Conservation (phyloP, 2,888 invertebrate species). For the Hesperia comma region DNA sequence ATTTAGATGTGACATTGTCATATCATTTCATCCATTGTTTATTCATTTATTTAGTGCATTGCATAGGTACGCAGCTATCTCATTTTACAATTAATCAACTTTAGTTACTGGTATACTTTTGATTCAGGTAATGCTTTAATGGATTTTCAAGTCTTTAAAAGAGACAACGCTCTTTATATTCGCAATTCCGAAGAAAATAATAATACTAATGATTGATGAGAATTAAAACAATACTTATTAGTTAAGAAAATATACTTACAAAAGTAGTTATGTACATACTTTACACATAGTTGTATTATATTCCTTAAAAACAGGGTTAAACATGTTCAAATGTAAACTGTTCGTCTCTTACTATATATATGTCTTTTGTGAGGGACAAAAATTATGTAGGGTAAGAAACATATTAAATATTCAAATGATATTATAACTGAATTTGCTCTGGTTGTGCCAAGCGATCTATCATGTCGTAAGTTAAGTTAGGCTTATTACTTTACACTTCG, state of each 20-base stretch:
- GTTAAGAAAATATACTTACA: too few relatives aligned
- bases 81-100: neutral
- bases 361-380: neutral
- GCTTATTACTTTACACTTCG: too few relatives aligned
- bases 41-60: neutral
- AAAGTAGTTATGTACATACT: neutral
- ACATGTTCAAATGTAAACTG: neutral
- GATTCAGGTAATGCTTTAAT: conserved; percentile 24
- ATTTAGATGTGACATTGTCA: neutral
- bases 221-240: neutral
- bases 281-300: neutral
- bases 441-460: neutral
- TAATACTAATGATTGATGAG: neutral
- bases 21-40: neutral
- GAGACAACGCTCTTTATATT: neutral
- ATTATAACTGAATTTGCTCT: neutral
- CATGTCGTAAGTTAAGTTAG: too few relatives aligned
- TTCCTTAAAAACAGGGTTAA: conserved; percentile 8
- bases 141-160: conserved; percentile 19
- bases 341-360: neutral
- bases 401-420: neutral
- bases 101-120: neutral
- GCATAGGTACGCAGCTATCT: neutral
- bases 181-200: conserved; percentile 17
- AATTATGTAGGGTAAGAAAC: neutral